Evolutionary conservation across 2,113 vertebrate genomes (phyloP).

Genomic region (Crocuta crocuta): DNA sequence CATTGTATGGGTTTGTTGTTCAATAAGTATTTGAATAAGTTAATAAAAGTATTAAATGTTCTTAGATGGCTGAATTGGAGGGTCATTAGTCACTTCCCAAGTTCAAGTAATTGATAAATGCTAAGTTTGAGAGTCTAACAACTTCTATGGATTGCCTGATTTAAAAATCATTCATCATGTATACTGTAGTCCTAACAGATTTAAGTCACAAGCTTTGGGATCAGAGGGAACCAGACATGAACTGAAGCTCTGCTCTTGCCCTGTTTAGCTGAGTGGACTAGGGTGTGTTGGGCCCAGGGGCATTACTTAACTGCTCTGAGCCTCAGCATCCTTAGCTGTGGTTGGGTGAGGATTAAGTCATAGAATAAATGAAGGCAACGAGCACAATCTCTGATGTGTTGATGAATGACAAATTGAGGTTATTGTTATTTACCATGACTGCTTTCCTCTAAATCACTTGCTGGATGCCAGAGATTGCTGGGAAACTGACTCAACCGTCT

Average conservation of each 20-base stretch:
- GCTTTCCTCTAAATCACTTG: not conserved
- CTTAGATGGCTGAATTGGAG: not conserved
- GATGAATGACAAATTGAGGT: not conserved
- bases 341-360: not conserved
- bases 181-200: not conserved
- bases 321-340: not conserved
- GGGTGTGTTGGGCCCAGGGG: not conserved
- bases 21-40: conserved; percentile 18
- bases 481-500: not conserved
- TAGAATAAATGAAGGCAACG: not conserved
- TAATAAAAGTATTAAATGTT: not conserved
- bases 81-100: not conserved
- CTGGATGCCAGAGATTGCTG: not conserved
- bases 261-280: not conserved
- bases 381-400: not conserved
- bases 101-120: not conserved
- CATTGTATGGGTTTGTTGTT: not conserved
- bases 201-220: not conserved
- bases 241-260: not conserved
- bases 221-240: not conserved
- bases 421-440: not conserved
- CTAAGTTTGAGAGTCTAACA: not conserved
- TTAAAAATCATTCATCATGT: not conserved
- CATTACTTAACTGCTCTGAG: not conserved
- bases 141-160: not conserved